Base-by-base conservation (phyloP, 2,888 invertebrate species). In the Molanna angustata region DNA sequence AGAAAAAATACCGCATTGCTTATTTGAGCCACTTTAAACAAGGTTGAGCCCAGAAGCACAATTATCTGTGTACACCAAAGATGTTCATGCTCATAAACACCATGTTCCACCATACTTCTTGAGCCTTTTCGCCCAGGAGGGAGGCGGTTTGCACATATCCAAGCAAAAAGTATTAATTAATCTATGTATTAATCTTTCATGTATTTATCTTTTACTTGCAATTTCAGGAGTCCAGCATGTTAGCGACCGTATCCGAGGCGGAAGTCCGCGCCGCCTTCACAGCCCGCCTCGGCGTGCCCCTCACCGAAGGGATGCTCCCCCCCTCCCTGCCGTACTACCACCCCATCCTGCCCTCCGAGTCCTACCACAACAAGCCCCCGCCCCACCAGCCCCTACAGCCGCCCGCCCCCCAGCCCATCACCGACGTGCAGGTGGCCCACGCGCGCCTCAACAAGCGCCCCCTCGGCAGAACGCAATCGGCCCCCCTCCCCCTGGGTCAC, bases 401-500 rank as follows among this genome's bases (percentile, higher is more conserved):
- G 9, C 63, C 62, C 50, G 64, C 63, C 14, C 49, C 59, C 11
- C 69, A 67, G 52, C 80, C 82, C 40, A 83, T 83, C 56, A 83
- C 85, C 27, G 83, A 84, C 67, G 78, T 81, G 54, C 84, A 83
- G 72, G 77, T 79, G 60, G 84, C 84, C 40, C 82, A 83, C 66
- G 82, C 82, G 61, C 79, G 86, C 63, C 79, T 88, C 52, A 79
- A 80, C 74, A 87, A 86, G 75, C 77, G 92, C 46, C 92, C 92
- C 22, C 78, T 94, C 63, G 93, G 94, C 54, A 85, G 96, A 67
- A 96, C 96, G 53, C 95, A 96, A 74, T 95, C 95, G 40, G 95
- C 95, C 2, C 94, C 94, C 1, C 73, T 94, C 62, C 92, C 92
- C 19, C 76, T 95, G 50, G 94, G 94, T 1, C 92, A 94, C 74